A percentile compares a stretch with the other conserved stretches of the same genome.
Evolutionary conservation across 2,888 invertebrate species (phyloP).

Genomic region (Amphipoea lucens): DNA sequence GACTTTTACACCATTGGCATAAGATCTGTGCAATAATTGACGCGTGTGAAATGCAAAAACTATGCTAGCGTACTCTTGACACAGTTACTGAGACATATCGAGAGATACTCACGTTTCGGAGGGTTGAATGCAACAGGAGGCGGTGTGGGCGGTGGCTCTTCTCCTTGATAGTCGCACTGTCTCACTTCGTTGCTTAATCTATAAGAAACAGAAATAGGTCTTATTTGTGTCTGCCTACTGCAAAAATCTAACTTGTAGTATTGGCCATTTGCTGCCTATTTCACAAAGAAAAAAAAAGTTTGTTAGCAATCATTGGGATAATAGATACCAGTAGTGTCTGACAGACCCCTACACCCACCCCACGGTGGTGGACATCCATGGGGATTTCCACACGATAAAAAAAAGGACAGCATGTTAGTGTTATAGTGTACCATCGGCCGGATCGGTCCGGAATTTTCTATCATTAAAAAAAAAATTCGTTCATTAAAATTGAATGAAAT

Average conservation of each 20-base stretch:
- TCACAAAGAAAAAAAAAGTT: background rate
- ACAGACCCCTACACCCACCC: no score
- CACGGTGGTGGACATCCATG: no score
- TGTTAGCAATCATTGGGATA: background rate
- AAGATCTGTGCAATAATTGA: background rate
- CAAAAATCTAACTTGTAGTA: background rate
- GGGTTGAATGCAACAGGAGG: conserved; percentile 78
- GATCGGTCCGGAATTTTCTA: background rate
- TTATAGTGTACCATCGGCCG: no score
- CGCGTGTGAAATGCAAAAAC: background rate
- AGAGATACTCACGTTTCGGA: conserved; percentile 82
- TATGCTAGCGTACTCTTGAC: background rate
- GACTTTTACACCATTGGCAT: background rate
- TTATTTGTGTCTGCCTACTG: background rate
- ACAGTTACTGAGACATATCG: background rate
- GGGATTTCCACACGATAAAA: no score
- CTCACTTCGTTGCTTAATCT: conserved; percentile 85
- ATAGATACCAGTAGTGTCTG: background rate
- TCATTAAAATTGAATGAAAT: background rate
- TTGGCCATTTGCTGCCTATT: background rate
- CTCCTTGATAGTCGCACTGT: conserved; percentile 84
- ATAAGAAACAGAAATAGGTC: conserved; percentile 23
- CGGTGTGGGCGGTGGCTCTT: conserved; percentile 82
- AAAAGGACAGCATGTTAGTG: background rate
- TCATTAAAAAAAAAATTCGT: background rate